Conservation (phyloP, 1,140 invertebrate species). For the Protaetia brevitarsis region DNA sequence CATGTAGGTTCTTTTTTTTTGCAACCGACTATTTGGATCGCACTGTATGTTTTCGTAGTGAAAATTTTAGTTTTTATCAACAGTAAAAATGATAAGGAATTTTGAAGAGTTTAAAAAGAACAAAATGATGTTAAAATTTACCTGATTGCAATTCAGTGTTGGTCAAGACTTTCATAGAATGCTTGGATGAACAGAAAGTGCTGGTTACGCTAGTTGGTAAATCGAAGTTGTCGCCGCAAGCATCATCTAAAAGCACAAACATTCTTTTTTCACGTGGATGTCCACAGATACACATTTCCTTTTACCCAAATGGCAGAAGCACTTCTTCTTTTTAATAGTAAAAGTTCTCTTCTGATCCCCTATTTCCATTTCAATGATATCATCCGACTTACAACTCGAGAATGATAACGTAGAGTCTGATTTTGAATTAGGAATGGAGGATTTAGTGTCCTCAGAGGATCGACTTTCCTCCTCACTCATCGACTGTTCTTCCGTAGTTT, state of each 20-base stretch:
- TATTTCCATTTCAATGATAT: not conserved
- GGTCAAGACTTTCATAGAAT: too few relatives aligned
- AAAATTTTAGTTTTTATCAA: too few relatives aligned
- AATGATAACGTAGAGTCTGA: not conserved
- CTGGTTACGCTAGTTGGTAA: not conserved
- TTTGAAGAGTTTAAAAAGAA: too few relatives aligned
- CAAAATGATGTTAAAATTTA: too few relatives aligned
- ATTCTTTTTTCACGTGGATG: too few relatives aligned
- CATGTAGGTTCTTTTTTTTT: too few relatives aligned
- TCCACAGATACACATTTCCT: too few relatives aligned
- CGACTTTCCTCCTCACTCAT: not conserved
- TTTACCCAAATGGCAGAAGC: constrained; percentile 4
- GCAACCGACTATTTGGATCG: too few relatives aligned
- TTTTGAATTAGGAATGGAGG: not conserved
- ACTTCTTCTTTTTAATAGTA: not conserved
- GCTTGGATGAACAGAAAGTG: not conserved
- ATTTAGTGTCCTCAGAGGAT: too few relatives aligned
- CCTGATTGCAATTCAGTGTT: too few relatives aligned
- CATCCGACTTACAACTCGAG: not conserved
- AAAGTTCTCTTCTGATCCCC: not conserved
- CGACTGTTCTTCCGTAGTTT: not conserved
- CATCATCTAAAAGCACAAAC: not conserved
- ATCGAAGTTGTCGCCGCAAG: not conserved
- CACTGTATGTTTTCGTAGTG: too few relatives aligned
- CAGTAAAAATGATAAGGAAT: too few relatives aligned